Conservation (phyloP, 2,888 invertebrate genomes). For the Philonicus albiceps region DNA sequence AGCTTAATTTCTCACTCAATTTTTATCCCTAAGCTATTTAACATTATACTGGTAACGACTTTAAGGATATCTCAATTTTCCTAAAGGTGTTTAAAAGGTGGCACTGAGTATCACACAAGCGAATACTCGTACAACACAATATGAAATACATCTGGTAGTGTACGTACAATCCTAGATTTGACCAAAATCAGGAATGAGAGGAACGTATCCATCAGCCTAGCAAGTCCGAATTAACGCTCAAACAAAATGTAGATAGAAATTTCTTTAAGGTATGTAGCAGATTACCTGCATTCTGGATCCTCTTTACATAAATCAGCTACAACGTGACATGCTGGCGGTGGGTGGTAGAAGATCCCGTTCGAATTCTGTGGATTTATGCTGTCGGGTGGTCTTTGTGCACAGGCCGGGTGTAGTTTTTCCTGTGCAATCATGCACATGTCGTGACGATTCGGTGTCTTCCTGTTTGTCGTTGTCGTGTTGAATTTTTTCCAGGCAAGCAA, state of each 20-base stretch:
- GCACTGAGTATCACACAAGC: not conserved
- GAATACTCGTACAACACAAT: not conserved
- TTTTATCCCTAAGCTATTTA: not conserved
- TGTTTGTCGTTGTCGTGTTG: constrained; percentile 57
- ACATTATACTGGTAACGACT: not conserved
- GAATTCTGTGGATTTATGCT: constrained; percentile 65
- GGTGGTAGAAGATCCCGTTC: constrained; percentile 64
- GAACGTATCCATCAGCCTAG: not conserved
- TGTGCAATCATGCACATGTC: constrained; percentile 90
- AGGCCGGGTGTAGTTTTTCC: constrained; percentile 87
- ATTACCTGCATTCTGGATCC: constrained; percentile 84
- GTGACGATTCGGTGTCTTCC: constrained; percentile 86
- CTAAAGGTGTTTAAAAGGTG: not conserved
- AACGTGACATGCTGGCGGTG: constrained; percentile 86
- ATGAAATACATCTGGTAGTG: not conserved
- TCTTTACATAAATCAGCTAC: constrained; percentile 84
- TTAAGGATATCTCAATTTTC: not conserved
- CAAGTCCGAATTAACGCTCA: not conserved
- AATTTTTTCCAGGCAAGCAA: not conserved
- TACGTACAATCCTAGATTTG: not conserved
- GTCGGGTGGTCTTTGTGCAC: constrained; percentile 81
- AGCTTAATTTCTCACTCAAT: not conserved
- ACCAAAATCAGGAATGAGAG: not conserved
- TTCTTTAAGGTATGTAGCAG: constrained; percentile 46
- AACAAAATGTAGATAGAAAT: constrained; percentile 31